Base-by-base conservation (phyloP, 1,140 invertebrate genomes). In the Rhyzopertha dominica region DNA sequence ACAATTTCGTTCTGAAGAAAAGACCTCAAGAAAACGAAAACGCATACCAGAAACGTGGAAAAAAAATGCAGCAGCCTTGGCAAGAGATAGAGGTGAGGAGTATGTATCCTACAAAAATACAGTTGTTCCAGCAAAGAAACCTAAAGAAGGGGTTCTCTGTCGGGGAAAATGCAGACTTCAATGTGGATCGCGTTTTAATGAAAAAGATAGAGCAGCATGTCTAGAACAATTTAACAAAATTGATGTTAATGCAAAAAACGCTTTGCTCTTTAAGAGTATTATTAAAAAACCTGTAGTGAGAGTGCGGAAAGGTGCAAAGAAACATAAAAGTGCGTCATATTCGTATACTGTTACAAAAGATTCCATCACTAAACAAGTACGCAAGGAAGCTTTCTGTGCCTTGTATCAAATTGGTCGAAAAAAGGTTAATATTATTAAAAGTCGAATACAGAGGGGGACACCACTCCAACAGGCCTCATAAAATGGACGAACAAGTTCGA, bases 171-270 rank as follows among this genome's bases (percentile, higher is more conserved):
- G 26, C 25, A 41, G 26, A 29, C 19, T 30, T 17, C 29, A 46
- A 13, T 46, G 37, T 10, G 41, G 14, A 10, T 14, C 8, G 5
- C 10, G 31, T 1, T 42, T 42, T 25, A 12, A 8, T 23, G 5
- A 23, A 9, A 24, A 45, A 5, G 17, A 35, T n/a, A 9, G 12
- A 17, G 16, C 13, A 41, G 9, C 25, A 34, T 10, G 29, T 14
- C n/a, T 41, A 12, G 10, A 45, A 13, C 10, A 42, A 10, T 45
- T 43, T 45, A 38, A 43, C 24, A 40, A 39, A 43, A 18, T 42
- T 10, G 38, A 51, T 17, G 18, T 50, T 8, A 50, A 51, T 50
- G 35, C 49, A 34, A 50, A 50, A 48, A 44, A 51, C 38, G 46
- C 34, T 17, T 30, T 51, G 17, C 36, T 51, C 29, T 49, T 49